Evolutionary conservation across 2,113 vertebrate genomes (phyloP), one percentile per base, ranked within the genome.

Genomic region (Colius striatus): DNA sequence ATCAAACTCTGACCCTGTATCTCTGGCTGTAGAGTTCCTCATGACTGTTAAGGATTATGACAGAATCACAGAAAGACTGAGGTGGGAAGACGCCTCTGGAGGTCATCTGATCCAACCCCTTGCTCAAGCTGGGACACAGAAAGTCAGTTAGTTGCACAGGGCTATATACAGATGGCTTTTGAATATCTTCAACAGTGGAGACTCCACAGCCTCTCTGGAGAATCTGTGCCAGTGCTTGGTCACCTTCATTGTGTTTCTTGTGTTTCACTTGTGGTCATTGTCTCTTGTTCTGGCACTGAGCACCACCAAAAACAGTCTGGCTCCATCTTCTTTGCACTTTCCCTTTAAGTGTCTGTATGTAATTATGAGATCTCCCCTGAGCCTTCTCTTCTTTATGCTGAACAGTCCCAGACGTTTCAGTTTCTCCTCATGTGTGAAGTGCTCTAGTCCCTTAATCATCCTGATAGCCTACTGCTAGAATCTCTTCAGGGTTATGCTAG

Each of bases 71-170:
- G 29, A 54, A 47, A 60, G 20, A 17, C 1, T 67, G 29, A 73
- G 8, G n/a, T 21, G 29, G 27, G 51, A 73, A 66, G 45, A n/a
- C 19, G 66, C 10, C 27, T 78, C 16, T 7, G 13, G 45, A 65
- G 27, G 4, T 72, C 58, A 58, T 21, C 27, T 72, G 10, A 5
- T 78, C 32, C 58, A 72, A 27, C 8, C 1, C 6, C 3, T 11
- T 29, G 13, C 27, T 68, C 47, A 55, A 70, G 19, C 9, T 48
- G 7, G 13, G 5, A 16, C 19, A 48, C 3, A 8, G 10, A 62
- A 11, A 55, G 11, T 2, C 3, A 2, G 15, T 2, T 3, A 2
- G 18, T 26, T 21, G 7, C 29, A 70, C 16, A 57, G n/a, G 29
- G 65, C 17, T 10, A 13, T 4, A 5, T 23, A 26, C 26, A 34